phyloP scores from a whole-genome alignment of 2,888 invertebrate species.

The Spisula subtruncata region DNA sequence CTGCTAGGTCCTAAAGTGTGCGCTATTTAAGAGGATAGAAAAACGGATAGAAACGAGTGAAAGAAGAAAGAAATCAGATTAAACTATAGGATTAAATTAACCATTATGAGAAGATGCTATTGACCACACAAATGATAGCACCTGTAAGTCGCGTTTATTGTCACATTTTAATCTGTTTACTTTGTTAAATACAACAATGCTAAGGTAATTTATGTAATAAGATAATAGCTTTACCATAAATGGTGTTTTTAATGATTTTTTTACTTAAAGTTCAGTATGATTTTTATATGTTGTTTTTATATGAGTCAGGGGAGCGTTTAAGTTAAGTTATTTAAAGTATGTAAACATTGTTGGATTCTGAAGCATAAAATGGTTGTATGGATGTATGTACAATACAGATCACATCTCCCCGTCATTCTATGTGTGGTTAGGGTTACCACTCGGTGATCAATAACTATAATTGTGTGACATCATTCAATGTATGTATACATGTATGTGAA shows the following conservation, averaged over 20 bases:
- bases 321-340: conserved; percentile 17
- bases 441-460: conserved; percentile 1
- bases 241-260: background rate
- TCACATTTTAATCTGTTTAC: background rate
- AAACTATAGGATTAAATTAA: conserved; percentile 26
- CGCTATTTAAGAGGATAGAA: conserved; percentile 32
- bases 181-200: background rate
- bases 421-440: background rate
- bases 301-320: background rate
- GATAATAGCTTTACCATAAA: background rate
- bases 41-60: too few species aligned
- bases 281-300: background rate
- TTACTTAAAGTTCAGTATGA: too few species aligned
- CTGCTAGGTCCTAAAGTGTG: conserved; percentile 31
- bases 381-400: background rate
- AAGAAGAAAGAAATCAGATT: conserved; percentile 17
- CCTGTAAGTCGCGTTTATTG: conserved; percentile 51
- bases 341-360: conserved; percentile 12
- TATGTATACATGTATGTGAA: background rate
- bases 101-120: conserved; percentile 56
- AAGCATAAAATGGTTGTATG: background rate
- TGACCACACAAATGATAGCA: conserved; percentile 53
- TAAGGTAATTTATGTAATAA: background rate
- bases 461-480: background rate
- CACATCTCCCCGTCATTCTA: background rate